Conservation (phyloP, 2,113 vertebrate genomes). For the Pollachius pollachius region DNA sequence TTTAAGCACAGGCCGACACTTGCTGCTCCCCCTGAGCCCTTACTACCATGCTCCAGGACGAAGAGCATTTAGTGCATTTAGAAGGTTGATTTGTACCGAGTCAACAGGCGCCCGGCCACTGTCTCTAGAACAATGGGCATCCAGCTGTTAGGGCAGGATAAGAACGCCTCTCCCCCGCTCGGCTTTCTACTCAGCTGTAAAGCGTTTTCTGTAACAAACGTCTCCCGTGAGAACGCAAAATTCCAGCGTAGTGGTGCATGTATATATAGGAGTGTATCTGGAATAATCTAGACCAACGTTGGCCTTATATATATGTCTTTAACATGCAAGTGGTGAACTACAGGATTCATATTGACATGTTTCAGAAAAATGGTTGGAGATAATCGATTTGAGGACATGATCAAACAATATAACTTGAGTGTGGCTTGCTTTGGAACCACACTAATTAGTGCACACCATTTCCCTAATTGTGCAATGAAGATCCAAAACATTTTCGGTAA, state of each 20-base stretch:
- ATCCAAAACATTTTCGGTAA: too few relatives aligned
- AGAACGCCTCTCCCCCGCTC: conserved; percentile 23
- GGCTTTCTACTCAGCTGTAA: conserved; percentile 21
- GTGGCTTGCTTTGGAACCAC: too few relatives aligned
- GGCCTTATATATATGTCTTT: too few relatives aligned
- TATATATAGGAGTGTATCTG: neutral
- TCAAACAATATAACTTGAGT: too few relatives aligned
- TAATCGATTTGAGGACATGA: too few relatives aligned
- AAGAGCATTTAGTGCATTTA: conserved; percentile 42
- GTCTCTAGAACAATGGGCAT: conserved; percentile 44
- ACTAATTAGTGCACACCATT: too few relatives aligned
- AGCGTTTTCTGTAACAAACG: conserved; percentile 13
- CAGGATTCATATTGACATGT: too few relatives aligned
- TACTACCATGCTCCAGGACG: conserved; percentile 43
- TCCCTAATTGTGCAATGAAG: neutral
- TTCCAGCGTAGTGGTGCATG: neutral
- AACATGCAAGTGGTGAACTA: too few relatives aligned
- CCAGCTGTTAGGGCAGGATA: conserved; percentile 23
- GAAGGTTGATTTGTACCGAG: conserved; percentile 54
- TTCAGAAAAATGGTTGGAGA: too few relatives aligned
- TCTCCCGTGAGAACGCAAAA: neutral
- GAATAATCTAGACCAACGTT: too few relatives aligned
- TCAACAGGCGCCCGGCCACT: conserved; percentile 53
- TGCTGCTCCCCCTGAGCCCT: conserved; percentile 33
- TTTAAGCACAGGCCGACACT: conserved; percentile 44